Evolutionary conservation across 2,113 vertebrate genomes (phyloP).

Genomic region (Manacus vitellinus): DNA sequence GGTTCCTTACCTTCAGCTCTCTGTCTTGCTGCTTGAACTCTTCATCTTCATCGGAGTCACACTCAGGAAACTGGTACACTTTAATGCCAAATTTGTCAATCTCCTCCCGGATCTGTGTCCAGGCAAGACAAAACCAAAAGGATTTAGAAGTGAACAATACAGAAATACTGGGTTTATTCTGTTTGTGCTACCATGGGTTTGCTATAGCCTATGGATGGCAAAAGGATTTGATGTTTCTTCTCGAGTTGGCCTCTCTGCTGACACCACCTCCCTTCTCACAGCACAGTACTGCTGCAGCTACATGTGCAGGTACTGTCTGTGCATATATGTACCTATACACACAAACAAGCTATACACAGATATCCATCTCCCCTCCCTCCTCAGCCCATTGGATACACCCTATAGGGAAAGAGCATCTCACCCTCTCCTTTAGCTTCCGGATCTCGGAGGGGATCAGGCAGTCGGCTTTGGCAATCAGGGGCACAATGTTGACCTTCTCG

Average conservation of each 20-base stretch:
- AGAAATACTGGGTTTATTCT: not conserved
- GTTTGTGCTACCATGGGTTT: not conserved
- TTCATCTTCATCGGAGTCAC: conserved; percentile 94
- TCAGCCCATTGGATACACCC: not conserved
- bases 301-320: not conserved
- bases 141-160: not conserved
- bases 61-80: conserved; percentile 95
- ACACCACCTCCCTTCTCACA: not conserved
- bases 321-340: rapidly evolving
- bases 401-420: conserved; percentile 57
- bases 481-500: conserved; percentile 97
- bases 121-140: not conserved
- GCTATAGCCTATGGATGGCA: not conserved
- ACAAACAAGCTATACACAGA: rapidly evolving
- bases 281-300: not conserved
- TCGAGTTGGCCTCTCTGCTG: not conserved
- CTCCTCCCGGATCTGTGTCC: conserved; percentile 88
- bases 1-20: conserved; percentile 86
- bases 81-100: conserved; percentile 95
- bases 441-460: conserved; percentile 93
- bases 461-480: conserved; percentile 95
- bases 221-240: not conserved
- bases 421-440: conserved; percentile 95
- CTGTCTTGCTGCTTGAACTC: conserved; percentile 95
- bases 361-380: not conserved